Conservation (phyloP, 1,140 invertebrate species). For the Penaeus indicus region DNA sequence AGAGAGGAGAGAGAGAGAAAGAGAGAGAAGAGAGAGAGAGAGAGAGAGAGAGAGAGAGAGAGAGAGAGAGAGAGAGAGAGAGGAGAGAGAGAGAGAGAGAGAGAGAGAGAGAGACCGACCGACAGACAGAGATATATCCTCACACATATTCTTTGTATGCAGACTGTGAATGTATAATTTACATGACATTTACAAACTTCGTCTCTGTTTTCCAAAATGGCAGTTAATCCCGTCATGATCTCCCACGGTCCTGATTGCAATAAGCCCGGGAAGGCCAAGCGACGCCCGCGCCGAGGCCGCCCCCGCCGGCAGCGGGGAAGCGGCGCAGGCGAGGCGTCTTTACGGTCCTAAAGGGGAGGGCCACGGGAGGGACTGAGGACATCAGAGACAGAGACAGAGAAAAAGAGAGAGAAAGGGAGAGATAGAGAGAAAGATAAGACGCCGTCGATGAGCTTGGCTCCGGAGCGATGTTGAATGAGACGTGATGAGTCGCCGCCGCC, state of each 20-base stretch:
- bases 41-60: conserved; percentile 26
- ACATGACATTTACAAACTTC: neutral
- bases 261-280: too few species aligned
- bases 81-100: neutral
- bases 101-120: too few species aligned
- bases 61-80: conserved; percentile 26
- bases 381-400: conserved; percentile 2
- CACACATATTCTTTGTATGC: neutral
- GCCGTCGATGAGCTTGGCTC: conserved; percentile 41
- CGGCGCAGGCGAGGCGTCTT: too few species aligned
- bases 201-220: neutral
- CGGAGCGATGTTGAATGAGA: conserved; percentile 42
- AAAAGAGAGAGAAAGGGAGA: neutral
- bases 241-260: neutral
- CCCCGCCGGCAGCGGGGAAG: too few species aligned
- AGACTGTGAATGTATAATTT: neutral
- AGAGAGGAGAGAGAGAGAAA: neutral
- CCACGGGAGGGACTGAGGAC: too few species aligned
- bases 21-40: conserved; percentile 15
- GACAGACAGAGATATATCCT: neutral
- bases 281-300: too few species aligned
- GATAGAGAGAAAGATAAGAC: conserved; percentile 44
- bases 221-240: neutral
- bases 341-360: too few species aligned
- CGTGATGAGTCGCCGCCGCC: neutral